A percentile compares a stretch with the other conserved stretches of the same genome.
These are phyloP conservation scores for Andrena trimmerana DNA, from an alignment of 2,888 invertebrate genomes.

Conservation along the genomic window DNA sequence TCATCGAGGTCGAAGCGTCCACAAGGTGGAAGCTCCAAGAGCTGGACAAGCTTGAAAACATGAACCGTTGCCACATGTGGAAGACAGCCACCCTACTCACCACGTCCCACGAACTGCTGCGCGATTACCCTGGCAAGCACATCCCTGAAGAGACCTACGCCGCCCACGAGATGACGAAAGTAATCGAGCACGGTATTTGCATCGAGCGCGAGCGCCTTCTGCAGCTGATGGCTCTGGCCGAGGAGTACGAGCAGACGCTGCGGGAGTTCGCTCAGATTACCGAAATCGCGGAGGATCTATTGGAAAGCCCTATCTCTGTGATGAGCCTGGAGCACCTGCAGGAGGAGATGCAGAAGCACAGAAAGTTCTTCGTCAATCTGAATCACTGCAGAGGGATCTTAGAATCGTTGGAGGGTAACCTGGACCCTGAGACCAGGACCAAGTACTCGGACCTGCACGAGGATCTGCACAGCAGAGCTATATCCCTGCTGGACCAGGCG, in stretches of 20 bases:
- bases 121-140: slow-evolving; percentile 90
- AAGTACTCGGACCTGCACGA: slow-evolving; percentile 91
- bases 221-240: slow-evolving; percentile 91
- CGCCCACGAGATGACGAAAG: slow-evolving; percentile 89
- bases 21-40: slow-evolving; percentile 89
- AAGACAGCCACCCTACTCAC: slow-evolving; percentile 88
- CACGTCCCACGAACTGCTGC: slow-evolving; percentile 88
- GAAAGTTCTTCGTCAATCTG: slow-evolving; percentile 95
- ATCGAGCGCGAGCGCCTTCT: slow-evolving; percentile 91
- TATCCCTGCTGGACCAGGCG: slow-evolving; percentile 92
- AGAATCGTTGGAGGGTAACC: slow-evolving; percentile 93
- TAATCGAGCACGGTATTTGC: slow-evolving; percentile 89
- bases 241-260: slow-evolving; percentile 95
- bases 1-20: slow-evolving; percentile 88
- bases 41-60: slow-evolving; percentile 90
- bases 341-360: slow-evolving; percentile 95
- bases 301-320: slow-evolving; percentile 92
- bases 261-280: slow-evolving; percentile 95
- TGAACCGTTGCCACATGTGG: slow-evolving; percentile 88
- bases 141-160: slow-evolving; percentile 89
- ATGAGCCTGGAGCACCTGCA: slow-evolving; percentile 92
- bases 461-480: slow-evolving; percentile 91
- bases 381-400: slow-evolving; percentile 95
- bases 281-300: slow-evolving; percentile 92
- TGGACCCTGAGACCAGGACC: slow-evolving; percentile 92